Percentiles rank a stretch among this genome's conserved stretches.
Conservation (phyloP, 2,113 vertebrate genomes). For the Promerops cafer region DNA sequence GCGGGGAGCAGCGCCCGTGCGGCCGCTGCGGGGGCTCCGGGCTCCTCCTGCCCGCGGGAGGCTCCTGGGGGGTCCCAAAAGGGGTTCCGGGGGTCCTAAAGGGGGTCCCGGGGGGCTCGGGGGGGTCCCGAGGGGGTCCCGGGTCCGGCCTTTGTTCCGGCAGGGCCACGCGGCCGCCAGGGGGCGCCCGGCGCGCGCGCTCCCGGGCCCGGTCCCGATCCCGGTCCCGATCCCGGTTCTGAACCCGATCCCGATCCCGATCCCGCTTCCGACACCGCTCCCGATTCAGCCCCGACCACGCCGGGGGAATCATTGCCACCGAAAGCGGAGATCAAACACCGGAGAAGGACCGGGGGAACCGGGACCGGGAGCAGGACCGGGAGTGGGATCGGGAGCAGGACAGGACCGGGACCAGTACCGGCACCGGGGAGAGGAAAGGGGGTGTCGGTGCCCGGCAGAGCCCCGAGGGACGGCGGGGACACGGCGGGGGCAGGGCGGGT, state of each 20-base stretch:
- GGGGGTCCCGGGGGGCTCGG: too few species aligned
- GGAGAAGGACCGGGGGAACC: neutral
- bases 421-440: too few species aligned
- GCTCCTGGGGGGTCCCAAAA: neutral
- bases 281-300: neutral
- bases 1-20: neutral
- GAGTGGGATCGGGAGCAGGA: too few species aligned
- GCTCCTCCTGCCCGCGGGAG: neutral
- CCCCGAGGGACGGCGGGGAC: neutral
- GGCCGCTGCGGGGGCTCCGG: neutral
- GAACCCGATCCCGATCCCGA: rapidly evolving
- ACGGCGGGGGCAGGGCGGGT: neutral
- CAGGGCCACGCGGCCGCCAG: neutral
- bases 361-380: neutral
- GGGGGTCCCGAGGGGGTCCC: neutral
- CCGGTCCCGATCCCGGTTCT: rapidly evolving
- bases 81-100: too few species aligned
- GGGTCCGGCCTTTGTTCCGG: neutral
- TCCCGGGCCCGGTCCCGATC: rapidly evolving
- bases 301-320: neutral
- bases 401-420: neutral
- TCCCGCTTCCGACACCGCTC: neutral
- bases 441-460: neutral
- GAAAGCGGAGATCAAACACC: neutral
- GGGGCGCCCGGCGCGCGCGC: neutral